Evolutionary conservation across 2,113 vertebrate species (phyloP), one percentile per base, ranked within the genome.

Genomic region (Daubentonia madagascariensis): DNA sequence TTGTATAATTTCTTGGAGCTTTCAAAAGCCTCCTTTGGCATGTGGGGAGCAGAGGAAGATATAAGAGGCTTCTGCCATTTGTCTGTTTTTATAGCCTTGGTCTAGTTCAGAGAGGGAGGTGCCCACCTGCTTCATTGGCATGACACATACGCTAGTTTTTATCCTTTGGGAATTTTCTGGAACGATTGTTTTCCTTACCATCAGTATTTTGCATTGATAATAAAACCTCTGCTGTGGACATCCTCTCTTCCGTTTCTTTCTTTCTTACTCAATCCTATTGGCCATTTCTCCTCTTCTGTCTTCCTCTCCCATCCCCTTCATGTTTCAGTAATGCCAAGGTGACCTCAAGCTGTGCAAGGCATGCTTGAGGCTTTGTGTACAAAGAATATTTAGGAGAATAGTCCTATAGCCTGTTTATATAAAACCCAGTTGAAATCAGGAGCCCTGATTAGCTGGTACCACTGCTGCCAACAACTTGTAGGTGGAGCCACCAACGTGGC

Each of bases 11-110:
- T 67, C 78, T 52, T 54, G 81, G 93, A 89, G 54, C 67, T 97
- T 96, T 72, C 48, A 65, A 79, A 97, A 70, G 48, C 96, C 94
- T 89, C 78, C 84, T 96, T 95, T 89, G 97, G 81, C 96, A 70
- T 97, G 91, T 67, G 35, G 88, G 85, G 87, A 97, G 94, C 96
- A 96, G 97, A 98, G 98, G 97, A 98, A 98, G 97, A 97, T 94
- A 87, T 5, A 95, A 96, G 98, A 96, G 97, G 52, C 43, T 94
- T 85, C 76, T 13, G 57, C 75, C 79, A 59, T 79, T 89, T 89
- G 54, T 76, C 73, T 87, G 48, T 92, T 93, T 96, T 91, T 63
- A 73, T 75, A 20, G 12, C 92, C 95, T 92, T 50, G n/a, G 54
- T 95, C 80, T 50, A 67, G 52, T 95, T 95, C 87, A 95, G 67